Evolutionary conservation across 2,113 vertebrate genomes (phyloP), one percentile per base, ranked within the genome.

Genomic region (Fregata magnificens): DNA sequence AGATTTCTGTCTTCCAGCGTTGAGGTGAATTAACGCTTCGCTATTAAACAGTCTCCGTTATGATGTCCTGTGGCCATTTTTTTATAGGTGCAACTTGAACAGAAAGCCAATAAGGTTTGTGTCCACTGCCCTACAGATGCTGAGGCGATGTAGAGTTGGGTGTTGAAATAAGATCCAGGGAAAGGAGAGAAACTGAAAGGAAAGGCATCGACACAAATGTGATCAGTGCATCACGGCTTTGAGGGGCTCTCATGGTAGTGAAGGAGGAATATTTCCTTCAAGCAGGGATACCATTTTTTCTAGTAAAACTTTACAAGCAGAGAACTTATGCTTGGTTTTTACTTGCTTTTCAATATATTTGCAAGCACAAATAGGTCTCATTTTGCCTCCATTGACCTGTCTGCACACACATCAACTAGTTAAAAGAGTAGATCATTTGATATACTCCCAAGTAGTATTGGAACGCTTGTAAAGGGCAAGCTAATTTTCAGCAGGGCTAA

Each of bases 1-100:
- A 22, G 29, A 18, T 49, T 67, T 13, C 36, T 65, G 1, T 44
- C 15, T 66, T n/a, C 53, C 45, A 38, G 13, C 1, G 0, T 6
- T 58, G 77, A 62, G 66, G 11, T 56, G n/a, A 65, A 44, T 53
- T 13, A 72, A 34, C 3, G 1, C 10, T 83, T 49, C 45, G 13
- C 10, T 65, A 0, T 45, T 52, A 26, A 90, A 6, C 31, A 52
- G 19, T 47, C 40, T 69, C 25, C 3, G 0, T 50, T 67, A 67
- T 31, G 42, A 10, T 65, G 7, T 50, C 32, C 17, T 59, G 24
- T 40, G 38, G 26, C 29, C 6, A 18, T 34, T 82, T 83, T 81
- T 86, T 47, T 17, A 13, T 50, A 29, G 32, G 14, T 82, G 47
- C 61, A 82, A 26, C 38, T 28, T n/a, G 36, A 77, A 12, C 56